phyloP scores from a whole-genome alignment of 2,113 vertebrate species.

The Oryzias woworae region DNA sequence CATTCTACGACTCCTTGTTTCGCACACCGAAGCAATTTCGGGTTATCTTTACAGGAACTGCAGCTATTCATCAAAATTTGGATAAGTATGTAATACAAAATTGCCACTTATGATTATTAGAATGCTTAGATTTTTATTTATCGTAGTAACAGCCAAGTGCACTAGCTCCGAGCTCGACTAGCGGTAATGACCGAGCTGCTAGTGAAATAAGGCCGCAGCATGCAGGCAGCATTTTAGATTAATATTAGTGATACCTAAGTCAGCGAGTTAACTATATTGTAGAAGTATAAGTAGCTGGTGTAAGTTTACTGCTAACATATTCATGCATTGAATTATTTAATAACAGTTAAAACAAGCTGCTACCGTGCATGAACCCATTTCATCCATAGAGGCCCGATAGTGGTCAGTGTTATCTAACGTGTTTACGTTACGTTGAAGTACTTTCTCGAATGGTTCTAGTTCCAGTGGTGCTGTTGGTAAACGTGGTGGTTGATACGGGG shows the following conservation, averaged over 20 bases:
- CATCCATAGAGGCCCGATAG: constrained; percentile 27
- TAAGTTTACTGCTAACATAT: no score
- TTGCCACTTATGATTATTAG: rapidly evolving
- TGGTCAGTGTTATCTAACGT: constrained; percentile 35
- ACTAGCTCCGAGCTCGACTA: constrained; percentile 29
- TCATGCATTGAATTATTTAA: rapidly evolving
- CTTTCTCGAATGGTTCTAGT: not conserved
- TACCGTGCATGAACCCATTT: constrained; percentile 12
- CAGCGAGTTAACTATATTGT: not conserved
- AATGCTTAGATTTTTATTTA: not conserved
- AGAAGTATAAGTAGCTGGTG: no score
- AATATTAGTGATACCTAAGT: not conserved
- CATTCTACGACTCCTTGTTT: constrained; percentile 36
- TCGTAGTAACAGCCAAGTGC: constrained; percentile 5
- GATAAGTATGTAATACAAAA: constrained; percentile 20
- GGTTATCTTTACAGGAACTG: not conserved
- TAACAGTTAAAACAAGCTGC: not conserved
- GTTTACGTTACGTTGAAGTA: constrained; percentile 21
- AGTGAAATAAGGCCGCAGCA: constrained; percentile 40
- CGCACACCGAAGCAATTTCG: not conserved
- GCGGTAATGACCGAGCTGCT: constrained; percentile 15
- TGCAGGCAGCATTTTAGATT: constrained; percentile 3
- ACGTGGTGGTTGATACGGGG: not conserved
- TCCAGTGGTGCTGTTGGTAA: rapidly evolving
- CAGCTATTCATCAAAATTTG: not conserved